These are phyloP conservation scores for Stenurella melanura DNA, from an alignment of 2,888 invertebrate species.

Conservation along the genomic window DNA sequence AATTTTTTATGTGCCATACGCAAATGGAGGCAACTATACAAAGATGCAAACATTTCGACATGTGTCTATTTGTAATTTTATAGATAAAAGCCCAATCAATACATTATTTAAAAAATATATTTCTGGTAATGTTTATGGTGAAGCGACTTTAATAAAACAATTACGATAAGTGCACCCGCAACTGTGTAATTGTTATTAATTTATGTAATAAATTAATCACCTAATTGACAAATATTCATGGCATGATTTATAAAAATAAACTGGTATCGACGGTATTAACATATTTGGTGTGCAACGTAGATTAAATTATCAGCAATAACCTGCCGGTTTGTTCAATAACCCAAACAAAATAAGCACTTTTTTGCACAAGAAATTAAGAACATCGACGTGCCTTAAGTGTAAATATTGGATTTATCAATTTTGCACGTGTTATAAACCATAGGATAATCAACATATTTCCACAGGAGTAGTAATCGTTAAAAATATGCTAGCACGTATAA, in stretches of 20 bases:
- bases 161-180: conserved; percentile 4
- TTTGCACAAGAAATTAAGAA: conserved; percentile 5
- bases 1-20: too few species aligned
- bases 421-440: conserved; percentile 22
- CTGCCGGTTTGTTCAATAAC: conserved; percentile 13
- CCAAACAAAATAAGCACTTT: conserved; percentile 29
- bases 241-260: conserved; percentile 8
- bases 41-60: too few species aligned
- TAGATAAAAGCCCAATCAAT: too few species aligned
- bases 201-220: conserved; percentile 14
- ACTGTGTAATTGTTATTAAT: conserved; percentile 22
- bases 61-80: too few species aligned
- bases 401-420: conserved; percentile 31
- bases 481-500: conserved; percentile 17
- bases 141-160: conserved; percentile 16
- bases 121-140: too few species aligned
- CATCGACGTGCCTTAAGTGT: conserved; percentile 20
- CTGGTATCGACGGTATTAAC: conserved; percentile 12
- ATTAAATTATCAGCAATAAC: conserved; percentile 32
- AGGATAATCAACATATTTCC: conserved; percentile 16
- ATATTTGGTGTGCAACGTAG: conserved; percentile 19
- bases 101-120: too few species aligned
- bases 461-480: neutral
- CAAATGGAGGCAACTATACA: too few species aligned
- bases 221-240: conserved; percentile 4